A percentile compares a stretch with the other conserved stretches of the same genome.
These are phyloP conservation scores for Ennomos quercinarius DNA, from an alignment of 2,888 invertebrate genomes.

Conservation along the genomic window DNA sequence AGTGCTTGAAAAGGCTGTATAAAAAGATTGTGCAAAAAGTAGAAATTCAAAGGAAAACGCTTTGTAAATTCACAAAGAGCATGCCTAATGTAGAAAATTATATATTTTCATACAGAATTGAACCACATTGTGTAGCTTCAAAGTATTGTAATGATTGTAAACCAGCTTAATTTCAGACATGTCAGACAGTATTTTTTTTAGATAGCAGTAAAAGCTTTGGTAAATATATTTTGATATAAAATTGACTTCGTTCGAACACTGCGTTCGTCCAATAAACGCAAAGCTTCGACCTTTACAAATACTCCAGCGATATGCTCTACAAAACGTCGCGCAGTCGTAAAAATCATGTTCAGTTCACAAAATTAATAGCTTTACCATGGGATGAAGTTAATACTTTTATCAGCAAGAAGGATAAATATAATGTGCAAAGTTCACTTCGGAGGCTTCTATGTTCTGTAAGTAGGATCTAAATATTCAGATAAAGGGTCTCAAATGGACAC, in stretches of 20 bases:
- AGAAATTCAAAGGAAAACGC: too few species aligned
- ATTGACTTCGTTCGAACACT: neutral
- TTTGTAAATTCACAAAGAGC: too few species aligned
- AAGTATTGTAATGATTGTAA: too few species aligned
- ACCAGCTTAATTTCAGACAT: too few species aligned
- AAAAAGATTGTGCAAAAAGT: too few species aligned
- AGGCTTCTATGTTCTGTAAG: conserved; percentile 12
- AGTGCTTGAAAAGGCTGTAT: too few species aligned
- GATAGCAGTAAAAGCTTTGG: too few species aligned
- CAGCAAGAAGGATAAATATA: conserved; percentile 17
- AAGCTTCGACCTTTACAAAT: conserved; percentile 74
- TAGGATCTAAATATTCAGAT: conserved; percentile 22
- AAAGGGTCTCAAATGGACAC: conserved; percentile 5
- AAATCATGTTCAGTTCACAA: conserved; percentile 55
- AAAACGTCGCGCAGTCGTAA: conserved; percentile 64
- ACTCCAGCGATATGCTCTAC: conserved; percentile 71
- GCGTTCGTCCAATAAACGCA: conserved; percentile 20
- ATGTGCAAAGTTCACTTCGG: conserved; percentile 15
- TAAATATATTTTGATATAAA: too few species aligned
- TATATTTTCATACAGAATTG: too few species aligned
- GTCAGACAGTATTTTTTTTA: too few species aligned
- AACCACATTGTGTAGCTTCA: too few species aligned
- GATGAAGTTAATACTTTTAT: conserved; percentile 31
- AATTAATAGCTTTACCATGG: conserved; percentile 51
- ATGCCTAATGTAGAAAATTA: too few species aligned